Evolutionary conservation across 2,888 invertebrate species (phyloP), one percentile per base, ranked within the genome.

Genomic region (Macrophya alboannulata): DNA sequence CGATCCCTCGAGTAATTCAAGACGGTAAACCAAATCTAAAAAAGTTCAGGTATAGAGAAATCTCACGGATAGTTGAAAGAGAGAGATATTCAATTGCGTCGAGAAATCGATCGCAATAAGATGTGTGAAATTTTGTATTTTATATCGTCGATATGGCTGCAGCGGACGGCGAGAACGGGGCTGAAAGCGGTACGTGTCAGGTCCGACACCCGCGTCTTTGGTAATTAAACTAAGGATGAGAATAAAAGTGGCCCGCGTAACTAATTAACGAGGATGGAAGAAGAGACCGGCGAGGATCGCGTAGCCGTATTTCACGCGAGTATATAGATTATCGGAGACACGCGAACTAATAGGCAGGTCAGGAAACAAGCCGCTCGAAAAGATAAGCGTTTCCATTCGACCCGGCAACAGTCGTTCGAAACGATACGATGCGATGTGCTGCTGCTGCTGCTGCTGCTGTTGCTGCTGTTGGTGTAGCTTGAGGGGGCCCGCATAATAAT

Each of bases 311-410:
- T 92, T 92, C 91, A 92, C 90, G 85, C 79, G 87, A 87, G 86
- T 87, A 89, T 90, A 89, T 88, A 89, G 90, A 89, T 90, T 89
- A 90, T 88, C 87, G 85, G 71, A 88, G 90, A 91, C 91, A 90
- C 91, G 89, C 90, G 89, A 91, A 92, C 91, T 92, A 93, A 92
- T 92, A 92, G 92, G 88, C 91, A 89, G 91, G 89, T 89, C 89
- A 91, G 91, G 90, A 91, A 92, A 92, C 92, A 93, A 90, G 91
- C 90, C 89, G 90, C 87, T 88, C 86, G 87, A 86, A 87, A 55
- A 92, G 93, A 92, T 92, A 92, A 92, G 90, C 86, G 87, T 59
- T 83, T 31, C 45, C 48, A 45, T 65, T 68, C 17, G 45, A 15
- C 65, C 31, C 48, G 17, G 10, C 68, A 48, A 48, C 45, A 65